These are phyloP conservation scores for Dynastes maya DNA, from an alignment of 2,888 invertebrate species.

Conservation along the genomic window DNA sequence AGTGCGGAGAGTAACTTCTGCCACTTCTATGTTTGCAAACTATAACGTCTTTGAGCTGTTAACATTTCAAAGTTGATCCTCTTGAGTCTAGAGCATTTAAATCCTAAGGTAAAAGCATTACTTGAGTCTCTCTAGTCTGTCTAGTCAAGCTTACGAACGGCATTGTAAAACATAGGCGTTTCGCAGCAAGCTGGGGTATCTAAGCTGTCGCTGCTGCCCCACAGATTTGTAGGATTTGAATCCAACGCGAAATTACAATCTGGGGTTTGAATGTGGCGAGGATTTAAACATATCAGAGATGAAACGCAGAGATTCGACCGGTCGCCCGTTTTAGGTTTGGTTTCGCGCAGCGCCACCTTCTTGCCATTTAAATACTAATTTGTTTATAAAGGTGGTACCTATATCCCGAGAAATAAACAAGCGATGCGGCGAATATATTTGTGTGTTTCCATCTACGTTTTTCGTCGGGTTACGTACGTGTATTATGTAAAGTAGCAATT, in stretches of 20 bases:
- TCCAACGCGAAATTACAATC: constrained; percentile 50
- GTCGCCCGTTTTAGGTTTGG: not conserved
- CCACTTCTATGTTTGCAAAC: too few relatives aligned
- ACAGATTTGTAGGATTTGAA: constrained; percentile 45
- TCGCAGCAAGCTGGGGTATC: constrained; percentile 28
- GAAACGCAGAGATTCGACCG: constrained; percentile 43
- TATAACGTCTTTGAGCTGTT: too few relatives aligned
- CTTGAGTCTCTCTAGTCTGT: not conserved
- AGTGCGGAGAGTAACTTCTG: too few relatives aligned
- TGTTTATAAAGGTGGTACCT: constrained; percentile 37
- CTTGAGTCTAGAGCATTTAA: too few relatives aligned
- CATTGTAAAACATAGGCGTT: not conserved
- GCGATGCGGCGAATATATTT: constrained; percentile 36
- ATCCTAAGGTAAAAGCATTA: too few relatives aligned
- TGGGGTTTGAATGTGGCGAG: constrained; percentile 45
- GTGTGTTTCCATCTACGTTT: not conserved
- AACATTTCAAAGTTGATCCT: too few relatives aligned
- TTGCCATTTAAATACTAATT: constrained; percentile 13
- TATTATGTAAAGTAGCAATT: constrained; percentile 46
- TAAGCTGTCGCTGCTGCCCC: constrained; percentile 34
- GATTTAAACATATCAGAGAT: constrained; percentile 48
- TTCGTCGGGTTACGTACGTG: not conserved
- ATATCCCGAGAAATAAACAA: constrained; percentile 35
- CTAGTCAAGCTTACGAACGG: not conserved
- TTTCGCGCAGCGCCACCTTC: constrained; percentile 19